phyloP scores from a whole-genome alignment of 2,888 invertebrate genomes.

The Lymantria monacha region DNA sequence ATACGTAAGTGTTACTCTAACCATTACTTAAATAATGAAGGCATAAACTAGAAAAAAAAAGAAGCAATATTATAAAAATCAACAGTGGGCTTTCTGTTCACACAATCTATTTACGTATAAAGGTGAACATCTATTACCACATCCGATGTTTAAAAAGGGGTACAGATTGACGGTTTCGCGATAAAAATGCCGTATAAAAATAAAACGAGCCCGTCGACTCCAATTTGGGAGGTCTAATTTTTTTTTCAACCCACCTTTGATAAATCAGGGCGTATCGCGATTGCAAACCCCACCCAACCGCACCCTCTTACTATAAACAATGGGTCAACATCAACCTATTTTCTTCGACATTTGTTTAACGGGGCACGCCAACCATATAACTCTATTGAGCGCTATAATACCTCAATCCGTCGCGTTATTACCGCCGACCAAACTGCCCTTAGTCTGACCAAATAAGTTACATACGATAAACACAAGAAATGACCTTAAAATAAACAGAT shows the following conservation, averaged over 20 bases:
- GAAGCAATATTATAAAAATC: too few species aligned
- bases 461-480: slow-evolving; percentile 67
- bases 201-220: slow-evolving; percentile 43
- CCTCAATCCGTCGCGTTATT: slow-evolving; percentile 59
- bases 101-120: slow-evolving; percentile 24
- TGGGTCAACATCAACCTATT: slow-evolving; percentile 49
- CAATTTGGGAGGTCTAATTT: slow-evolving; percentile 57
- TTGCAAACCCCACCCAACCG: slow-evolving; percentile 56
- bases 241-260: slow-evolving; percentile 52
- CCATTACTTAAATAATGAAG: too few species aligned
- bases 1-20: too few species aligned
- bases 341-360: slow-evolving; percentile 64
- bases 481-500: slow-evolving; percentile 79
- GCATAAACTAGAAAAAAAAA: neutral
- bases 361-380: slow-evolving; percentile 65
- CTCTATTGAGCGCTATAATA: slow-evolving; percentile 62
- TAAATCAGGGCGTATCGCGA: slow-evolving; percentile 63
- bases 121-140: slow-evolving; percentile 21
- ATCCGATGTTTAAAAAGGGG: slow-evolving; percentile 38
- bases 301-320: slow-evolving; percentile 61
- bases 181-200: slow-evolving; percentile 34
- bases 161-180: slow-evolving; percentile 23
- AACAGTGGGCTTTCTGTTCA: neutral
- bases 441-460: slow-evolving; percentile 50
- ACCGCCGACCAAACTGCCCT: slow-evolving; percentile 43